These are phyloP conservation scores for Pediacus dermestoides DNA, from an alignment of 2,888 invertebrate species.

Conservation along the genomic window DNA sequence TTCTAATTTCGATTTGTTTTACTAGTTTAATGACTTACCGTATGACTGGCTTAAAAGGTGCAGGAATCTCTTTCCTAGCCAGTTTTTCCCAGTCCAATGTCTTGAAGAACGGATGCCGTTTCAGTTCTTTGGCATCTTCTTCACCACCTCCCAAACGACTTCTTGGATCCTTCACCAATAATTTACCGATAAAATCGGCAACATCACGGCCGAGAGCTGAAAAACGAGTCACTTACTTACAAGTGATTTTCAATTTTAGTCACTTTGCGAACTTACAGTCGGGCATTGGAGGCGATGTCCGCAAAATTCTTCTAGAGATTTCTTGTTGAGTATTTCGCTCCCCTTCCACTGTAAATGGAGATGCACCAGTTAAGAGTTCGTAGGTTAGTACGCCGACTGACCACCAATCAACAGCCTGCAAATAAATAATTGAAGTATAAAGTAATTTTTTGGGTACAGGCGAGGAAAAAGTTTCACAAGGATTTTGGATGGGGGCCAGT, in stretches of 20 bases:
- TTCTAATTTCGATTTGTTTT: not conserved
- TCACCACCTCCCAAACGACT: constrained; percentile 83
- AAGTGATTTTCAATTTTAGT: too few relatives aligned
- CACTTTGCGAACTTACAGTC: constrained; percentile 55
- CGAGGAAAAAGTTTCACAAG: too few relatives aligned
- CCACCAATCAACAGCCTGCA: constrained; percentile 98
- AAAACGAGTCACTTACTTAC: too few relatives aligned
- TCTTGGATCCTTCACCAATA: constrained; percentile 87
- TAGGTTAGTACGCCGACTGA: constrained; percentile 94
- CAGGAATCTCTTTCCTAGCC: constrained; percentile 69
- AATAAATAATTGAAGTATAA: constrained; percentile 40
- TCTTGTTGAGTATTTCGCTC: constrained; percentile 92
- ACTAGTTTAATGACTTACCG: constrained; percentile 47
- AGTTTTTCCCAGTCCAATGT: constrained; percentile 81
- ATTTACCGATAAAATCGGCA: constrained; percentile 73
- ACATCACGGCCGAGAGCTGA: constrained; percentile 64
- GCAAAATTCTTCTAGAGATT: constrained; percentile 86
- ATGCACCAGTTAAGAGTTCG: constrained; percentile 93
- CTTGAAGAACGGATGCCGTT: constrained; percentile 85
- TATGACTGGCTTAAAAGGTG: constrained; percentile 90
- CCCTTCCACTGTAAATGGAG: constrained; percentile 95
- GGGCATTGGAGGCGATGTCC: constrained; percentile 87
- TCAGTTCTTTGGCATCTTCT: constrained; percentile 82
- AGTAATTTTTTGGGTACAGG: too few relatives aligned
- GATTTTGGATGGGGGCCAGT: too few relatives aligned